Conservation (phyloP, 1,140 invertebrate genomes). For the Neuroterus valhalla region DNA sequence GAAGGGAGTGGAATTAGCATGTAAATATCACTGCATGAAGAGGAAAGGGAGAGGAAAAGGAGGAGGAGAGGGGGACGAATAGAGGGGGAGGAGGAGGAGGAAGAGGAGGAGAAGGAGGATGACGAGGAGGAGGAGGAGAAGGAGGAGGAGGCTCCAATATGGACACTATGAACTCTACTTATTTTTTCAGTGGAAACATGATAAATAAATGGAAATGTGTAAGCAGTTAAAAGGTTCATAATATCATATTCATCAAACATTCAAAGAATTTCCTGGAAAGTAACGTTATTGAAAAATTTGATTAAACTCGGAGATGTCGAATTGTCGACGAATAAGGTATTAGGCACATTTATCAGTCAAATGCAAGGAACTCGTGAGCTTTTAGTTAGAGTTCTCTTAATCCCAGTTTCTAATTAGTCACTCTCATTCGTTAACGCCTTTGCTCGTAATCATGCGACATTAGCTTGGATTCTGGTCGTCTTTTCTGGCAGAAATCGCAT, state of each 20-base stretch:
- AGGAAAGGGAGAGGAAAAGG: too few relatives aligned
- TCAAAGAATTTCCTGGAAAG: not conserved
- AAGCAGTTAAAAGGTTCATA: not conserved
- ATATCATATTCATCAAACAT: not conserved
- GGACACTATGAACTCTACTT: not conserved
- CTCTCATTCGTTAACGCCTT: conserved; percentile 21
- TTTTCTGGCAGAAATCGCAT: conserved; percentile 15
- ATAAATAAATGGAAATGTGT: too few relatives aligned
- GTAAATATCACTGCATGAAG: too few relatives aligned
- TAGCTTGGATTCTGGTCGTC: conserved; percentile 26
- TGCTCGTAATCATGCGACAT: conserved; percentile 20
- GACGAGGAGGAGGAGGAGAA: too few relatives aligned
- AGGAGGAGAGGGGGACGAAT: too few relatives aligned
- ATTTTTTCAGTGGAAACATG: too few relatives aligned
- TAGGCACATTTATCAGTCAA: not conserved
- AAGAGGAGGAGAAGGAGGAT: too few relatives aligned
- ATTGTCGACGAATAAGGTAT: not conserved
- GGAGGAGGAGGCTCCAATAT: too few relatives aligned
- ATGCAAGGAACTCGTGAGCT: not conserved
- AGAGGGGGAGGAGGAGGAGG: too few relatives aligned
- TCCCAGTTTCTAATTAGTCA: conserved; percentile 23
- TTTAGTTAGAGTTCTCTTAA: not conserved
- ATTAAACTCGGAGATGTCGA: not conserved
- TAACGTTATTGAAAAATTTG: not conserved
- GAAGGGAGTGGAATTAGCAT: too few relatives aligned